Conservation (phyloP, 2,797 vertebrate species). For the Emydoidea blandingii region DNA sequence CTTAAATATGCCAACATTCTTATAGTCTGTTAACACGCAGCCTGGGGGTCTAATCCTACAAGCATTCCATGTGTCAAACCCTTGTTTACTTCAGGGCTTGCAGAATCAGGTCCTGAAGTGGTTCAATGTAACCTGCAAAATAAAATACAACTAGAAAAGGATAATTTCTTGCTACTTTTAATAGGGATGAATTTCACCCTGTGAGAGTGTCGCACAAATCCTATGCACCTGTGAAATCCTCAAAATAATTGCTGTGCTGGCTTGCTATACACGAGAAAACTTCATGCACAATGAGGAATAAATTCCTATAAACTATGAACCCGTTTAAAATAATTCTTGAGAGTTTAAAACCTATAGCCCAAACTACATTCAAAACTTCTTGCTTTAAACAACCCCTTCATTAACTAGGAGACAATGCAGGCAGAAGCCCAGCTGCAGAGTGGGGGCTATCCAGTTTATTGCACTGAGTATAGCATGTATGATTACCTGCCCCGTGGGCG, state of each 20-base stretch:
- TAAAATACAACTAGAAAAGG: not conserved
- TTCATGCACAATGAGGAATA: not conserved
- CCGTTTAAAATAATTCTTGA: not conserved
- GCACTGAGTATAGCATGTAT: too few relatives aligned
- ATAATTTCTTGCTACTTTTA: not conserved
- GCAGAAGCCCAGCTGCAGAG: too few relatives aligned
- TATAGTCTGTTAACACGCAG: accelerated
- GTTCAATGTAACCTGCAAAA: not conserved
- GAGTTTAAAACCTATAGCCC: too few relatives aligned
- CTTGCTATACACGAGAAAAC: not conserved
- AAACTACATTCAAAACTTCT: too few relatives aligned
- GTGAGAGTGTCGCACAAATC: not conserved
- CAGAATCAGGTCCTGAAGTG: not conserved
- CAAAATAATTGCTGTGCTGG: not conserved
- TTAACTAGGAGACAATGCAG: too few relatives aligned
- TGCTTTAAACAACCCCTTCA: too few relatives aligned
- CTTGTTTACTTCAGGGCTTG: not conserved
- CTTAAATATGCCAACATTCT: accelerated
- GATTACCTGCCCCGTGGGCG: too few relatives aligned
- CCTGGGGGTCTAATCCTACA: not conserved
- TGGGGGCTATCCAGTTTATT: too few relatives aligned
- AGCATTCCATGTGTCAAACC: accelerated
- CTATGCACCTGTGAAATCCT: not conserved
- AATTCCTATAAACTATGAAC: not conserved
- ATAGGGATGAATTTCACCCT: not conserved